Evolutionary conservation across 2,113 vertebrate species (phyloP).

Genomic region (Ammodramus savannarum): DNA sequence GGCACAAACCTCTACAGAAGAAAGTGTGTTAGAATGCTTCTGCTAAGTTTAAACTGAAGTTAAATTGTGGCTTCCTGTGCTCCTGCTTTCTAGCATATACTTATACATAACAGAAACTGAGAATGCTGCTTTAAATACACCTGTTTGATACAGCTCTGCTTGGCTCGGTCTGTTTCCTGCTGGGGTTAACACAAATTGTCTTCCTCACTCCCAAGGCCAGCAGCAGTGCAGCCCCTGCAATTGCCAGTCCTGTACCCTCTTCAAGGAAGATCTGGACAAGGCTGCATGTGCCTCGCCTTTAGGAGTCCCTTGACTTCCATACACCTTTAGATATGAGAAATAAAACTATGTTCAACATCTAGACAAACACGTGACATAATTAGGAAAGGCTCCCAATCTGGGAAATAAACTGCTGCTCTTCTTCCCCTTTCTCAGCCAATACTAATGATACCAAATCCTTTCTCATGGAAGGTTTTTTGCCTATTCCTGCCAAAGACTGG

Average conservation of each 20-base stretch:
- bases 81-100: neutral
- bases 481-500: neutral
- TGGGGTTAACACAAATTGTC: neutral
- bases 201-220: neutral
- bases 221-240: neutral
- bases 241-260: neutral
- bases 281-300: neutral
- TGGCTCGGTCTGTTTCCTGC: neutral
- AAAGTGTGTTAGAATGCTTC: neutral
- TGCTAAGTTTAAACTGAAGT: neutral
- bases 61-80: neutral
- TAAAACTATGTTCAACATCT: neutral
- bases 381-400: neutral
- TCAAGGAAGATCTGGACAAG: neutral
- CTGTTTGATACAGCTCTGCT: neutral
- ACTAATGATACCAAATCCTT: neutral
- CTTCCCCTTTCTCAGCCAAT: neutral
- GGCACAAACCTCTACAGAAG: neutral
- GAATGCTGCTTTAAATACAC: neutral
- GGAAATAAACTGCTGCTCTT: neutral
- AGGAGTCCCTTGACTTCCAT: neutral
- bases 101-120: rapidly evolving
- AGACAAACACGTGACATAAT: neutral
- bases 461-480: neutral
- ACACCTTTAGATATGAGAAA: neutral